Evolutionary conservation across 2,888 invertebrate genomes (phyloP).

Genomic region (Pedicia rivosa): DNA sequence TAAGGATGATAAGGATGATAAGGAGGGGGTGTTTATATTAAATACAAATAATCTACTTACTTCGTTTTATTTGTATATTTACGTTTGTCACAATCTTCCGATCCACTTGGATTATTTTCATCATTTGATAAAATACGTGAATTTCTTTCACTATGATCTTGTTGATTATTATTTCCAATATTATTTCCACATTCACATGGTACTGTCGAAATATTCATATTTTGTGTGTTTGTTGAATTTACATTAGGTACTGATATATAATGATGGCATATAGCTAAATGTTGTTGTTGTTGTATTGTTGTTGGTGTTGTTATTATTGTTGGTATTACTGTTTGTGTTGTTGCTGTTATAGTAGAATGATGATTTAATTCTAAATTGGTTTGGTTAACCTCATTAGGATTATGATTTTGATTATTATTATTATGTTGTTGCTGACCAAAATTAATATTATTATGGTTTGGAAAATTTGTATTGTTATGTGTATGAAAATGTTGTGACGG

Average conservation of each 20-base stretch:
- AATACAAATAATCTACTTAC: background rate
- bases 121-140: constrained; percentile 14
- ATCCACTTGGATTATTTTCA: constrained; percentile 17
- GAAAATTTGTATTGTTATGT: background rate
- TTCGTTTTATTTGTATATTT: constrained; percentile 10
- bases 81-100: constrained; percentile 16
- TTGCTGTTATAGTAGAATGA: constrained; percentile 12
- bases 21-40: no score
- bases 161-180: no score
- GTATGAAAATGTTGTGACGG: background rate
- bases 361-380: background rate
- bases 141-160: constrained; percentile 13
- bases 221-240: background rate
- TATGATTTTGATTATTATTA: background rate
- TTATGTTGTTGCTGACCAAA: background rate
- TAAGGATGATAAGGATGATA: background rate
- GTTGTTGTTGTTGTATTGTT: constrained; percentile 8
- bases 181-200: constrained; percentile 12
- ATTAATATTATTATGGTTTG: background rate
- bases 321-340: no score
- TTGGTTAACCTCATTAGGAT: background rate
- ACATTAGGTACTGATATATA: constrained; percentile 10
- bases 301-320: constrained; percentile 13
- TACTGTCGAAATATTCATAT: constrained; percentile 9
- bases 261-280: constrained; percentile 11